Evolutionary conservation across 1,140 invertebrate species (phyloP), one percentile per base, ranked within the genome.

Genomic region (Achatina immaculata): DNA sequence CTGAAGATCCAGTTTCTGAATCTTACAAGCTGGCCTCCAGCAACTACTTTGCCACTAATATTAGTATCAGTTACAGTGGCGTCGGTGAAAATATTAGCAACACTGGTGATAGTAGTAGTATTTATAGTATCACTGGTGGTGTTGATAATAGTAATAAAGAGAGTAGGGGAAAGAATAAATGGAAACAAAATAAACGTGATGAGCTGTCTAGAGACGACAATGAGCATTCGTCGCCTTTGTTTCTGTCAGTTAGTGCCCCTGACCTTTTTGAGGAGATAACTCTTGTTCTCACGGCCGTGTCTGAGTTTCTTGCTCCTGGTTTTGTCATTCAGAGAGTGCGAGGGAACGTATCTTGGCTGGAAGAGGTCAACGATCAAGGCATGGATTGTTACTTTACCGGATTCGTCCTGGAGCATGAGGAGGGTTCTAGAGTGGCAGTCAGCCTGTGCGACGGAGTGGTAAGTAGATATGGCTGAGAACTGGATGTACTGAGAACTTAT

Each of bases 371-470:
- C 62, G 78, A 48, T 21, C 48, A 65, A 1, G 79, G 58, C 73
- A 88, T 72, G 86, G 92, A 48, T 24, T 95, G 95, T 88, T 95
- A 94, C 87, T 96, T 95, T 88, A 94, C 92, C 38, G 95, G 95
- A 71, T 90, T 90, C 76, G 93, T 96, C 19, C 89, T 93, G 71
- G 94, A 93, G n/a, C 94, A 95, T 89, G 89, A 91, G 34, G 88
- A 91, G 4, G 24, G 31, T 80, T 95, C 94, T 16, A 90, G 90
- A 40, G 94, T 95, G 34, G 93, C 94, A 36, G 94, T 95, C 83
- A 95, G 93, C 81, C 92, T 95, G 62, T 96, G 95, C 89, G 93
- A 95, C 86, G 95, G 95, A 90, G 95, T 95, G 94, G 95, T 95
- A 86, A 94, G 93, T 94, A 14, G 48, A 38, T 31, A 21, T 21